These are phyloP conservation scores for Emys orbicularis DNA, from an alignment of 2,797 vertebrate species.

Conservation along the genomic window DNA sequence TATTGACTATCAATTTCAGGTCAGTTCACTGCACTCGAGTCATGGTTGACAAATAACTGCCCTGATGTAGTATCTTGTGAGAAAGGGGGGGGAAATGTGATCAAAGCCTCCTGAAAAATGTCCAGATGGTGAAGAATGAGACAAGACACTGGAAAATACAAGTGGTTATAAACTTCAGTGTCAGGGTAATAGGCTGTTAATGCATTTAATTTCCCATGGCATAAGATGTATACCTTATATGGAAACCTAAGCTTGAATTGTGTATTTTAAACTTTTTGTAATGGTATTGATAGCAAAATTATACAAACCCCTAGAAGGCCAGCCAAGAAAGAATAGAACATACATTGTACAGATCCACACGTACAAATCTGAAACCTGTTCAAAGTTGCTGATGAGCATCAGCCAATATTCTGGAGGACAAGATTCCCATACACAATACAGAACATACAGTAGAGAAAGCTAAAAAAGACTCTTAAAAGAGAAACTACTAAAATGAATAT, in stretches of 20 bases:
- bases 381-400: neutral
- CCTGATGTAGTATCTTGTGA: neutral
- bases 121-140: neutral
- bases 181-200: neutral
- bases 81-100: neutral
- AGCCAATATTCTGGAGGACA: neutral
- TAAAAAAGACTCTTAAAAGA: neutral
- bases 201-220: conserved; percentile 12
- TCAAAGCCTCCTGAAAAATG: neutral
- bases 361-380: neutral
- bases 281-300: neutral
- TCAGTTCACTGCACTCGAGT: neutral
- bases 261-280: neutral
- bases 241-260: neutral
- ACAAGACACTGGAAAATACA: conserved; percentile 3
- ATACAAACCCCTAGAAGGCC: neutral
- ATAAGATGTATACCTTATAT: neutral
- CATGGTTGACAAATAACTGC: conserved; percentile 37
- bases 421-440: neutral
- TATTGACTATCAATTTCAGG: neutral
- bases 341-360: neutral
- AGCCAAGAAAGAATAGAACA: neutral
- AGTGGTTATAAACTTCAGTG: neutral
- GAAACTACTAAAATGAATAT: neutral
- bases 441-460: neutral